Base-by-base conservation (phyloP, 37 sponge, comb jelly and placozoan genomes). In the Chondrilla cf. caribensis region DNA sequence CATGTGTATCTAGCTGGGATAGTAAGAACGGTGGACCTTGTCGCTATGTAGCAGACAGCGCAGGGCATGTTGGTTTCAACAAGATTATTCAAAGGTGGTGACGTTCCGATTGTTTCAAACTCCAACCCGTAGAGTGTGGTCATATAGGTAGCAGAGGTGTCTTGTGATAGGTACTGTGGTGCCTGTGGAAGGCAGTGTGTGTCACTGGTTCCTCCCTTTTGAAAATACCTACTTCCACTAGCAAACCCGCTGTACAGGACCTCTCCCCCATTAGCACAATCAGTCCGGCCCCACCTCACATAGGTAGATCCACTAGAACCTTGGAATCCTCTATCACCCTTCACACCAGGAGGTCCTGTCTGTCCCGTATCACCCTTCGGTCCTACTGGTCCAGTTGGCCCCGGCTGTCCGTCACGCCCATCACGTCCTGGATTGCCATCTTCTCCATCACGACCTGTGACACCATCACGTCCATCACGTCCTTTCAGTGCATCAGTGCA, bases 1-100 rank as follows among this genome's bases (percentile, higher is more conserved):
- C 81, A 80, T 1, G 36, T 60, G 62, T 80, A 80, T 24, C 62
- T 58, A 60, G 81, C 60, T 29, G 81, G 81, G 42, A 60, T 40
- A 35, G 41, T 80, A 21, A 80, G 60, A 31, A 80, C 40, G 2
- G 25, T 35, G 11, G 62, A 36, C 36, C 38, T 58, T 2, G 39
- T 40, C 26, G 37, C 38, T 7, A 58, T 36, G n/a, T 80, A 37
- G 40, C 81, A 80, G 81, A 80, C 62, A 0, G 42, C 81, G 60
- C 81, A 80, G 0, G 81, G 65, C 43, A 80, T 80, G 62, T 80
- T 38, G 38, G 62, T 39, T 8, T 80, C 1, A 38, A 39, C 2
- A 37, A 60, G 38, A 60, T 36, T 32, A 4, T 60, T 80, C 8
- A 62, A 60, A 29, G 81, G 81, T 39, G 76, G 11, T 24, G 76